Percentiles rank a stretch among this genome's conserved stretches.
These are phyloP conservation scores for Astur gentilis DNA, from an alignment of 2,113 vertebrate species.

Conservation along the genomic window DNA sequence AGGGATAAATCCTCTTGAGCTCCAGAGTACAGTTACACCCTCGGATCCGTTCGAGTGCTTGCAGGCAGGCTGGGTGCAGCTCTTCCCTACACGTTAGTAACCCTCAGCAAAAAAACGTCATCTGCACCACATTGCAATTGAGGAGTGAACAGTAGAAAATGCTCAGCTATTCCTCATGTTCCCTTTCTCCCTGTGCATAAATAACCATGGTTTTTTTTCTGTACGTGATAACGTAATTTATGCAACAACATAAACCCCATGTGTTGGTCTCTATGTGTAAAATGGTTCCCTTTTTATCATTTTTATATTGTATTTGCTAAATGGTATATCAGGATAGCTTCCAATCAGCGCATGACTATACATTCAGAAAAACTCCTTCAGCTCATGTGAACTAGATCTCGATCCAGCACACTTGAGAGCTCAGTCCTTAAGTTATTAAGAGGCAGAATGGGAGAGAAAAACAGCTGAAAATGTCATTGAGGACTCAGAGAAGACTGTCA, in stretches of 20 bases:
- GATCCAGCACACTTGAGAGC: background rate
- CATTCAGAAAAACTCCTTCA: background rate
- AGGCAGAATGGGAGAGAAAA: background rate
- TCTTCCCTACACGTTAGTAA: background rate
- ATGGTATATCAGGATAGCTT: background rate
- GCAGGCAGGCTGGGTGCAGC: background rate
- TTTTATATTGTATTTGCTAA: conserved; percentile 18
- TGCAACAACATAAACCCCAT: background rate
- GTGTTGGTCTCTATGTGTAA: background rate
- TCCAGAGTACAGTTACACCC: background rate
- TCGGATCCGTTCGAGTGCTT: background rate
- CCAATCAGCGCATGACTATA: background rate
- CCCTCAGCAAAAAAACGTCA: background rate
- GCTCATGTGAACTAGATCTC: conserved; percentile 5
- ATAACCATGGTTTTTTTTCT: background rate
- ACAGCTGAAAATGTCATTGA: background rate
- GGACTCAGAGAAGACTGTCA: background rate
- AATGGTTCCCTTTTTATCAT: background rate
- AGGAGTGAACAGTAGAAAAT: conserved; percentile 18
- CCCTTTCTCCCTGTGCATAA: background rate
- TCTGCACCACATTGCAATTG: background rate
- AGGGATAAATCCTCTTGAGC: conserved; percentile 7
- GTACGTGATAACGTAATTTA: background rate
- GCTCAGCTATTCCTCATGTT: background rate
- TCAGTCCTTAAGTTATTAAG: background rate